Evolutionary conservation across 2,888 invertebrate species (phyloP), one percentile per base, ranked within the genome.

Genomic region (Pterobdella sp.): DNA sequence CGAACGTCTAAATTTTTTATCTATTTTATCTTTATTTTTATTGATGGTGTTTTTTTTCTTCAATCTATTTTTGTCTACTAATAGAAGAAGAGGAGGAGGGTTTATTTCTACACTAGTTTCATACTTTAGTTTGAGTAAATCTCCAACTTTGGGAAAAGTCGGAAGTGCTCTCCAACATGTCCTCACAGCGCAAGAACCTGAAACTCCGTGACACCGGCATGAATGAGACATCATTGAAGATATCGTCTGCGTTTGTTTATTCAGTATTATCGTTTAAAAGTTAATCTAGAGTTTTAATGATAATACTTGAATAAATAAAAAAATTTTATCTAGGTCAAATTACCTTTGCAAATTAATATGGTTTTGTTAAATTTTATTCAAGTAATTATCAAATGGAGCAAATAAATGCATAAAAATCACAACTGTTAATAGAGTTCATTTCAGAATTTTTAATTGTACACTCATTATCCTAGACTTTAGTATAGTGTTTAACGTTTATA

Each of bases 161-260:
- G 78, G 75, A 75, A 78, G 72, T 10, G 75, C 60, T 36, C 67
- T 73, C 78, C 78, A 78, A 63, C 78, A 78, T 2, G 78, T 76
- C 71, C 75, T 75, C 26, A 78, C 77, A 18, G 77, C 77, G 37
- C 78, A 78, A 2, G 78, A 77, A 0, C 78, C 78, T n/a, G 77
- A 77, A 1, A 78, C 77, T 10, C 78, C 78, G 65, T 78, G 78
- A 56, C 78, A 78, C 34, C 78, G 77, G 60, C 78, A 78, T 64
- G 75, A 75, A 69, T 72, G 66, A 1, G 68, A 56, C 76, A 78
- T 76, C 67, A 73, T 52, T 14, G 72, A 68, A n/a, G 71, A 34
- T 31, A 76, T 73, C 49, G 72, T 66, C 76, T 76, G 73, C 34
- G 26, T 31, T 35, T 35, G 66, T 29, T 35, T 29, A n/a, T 7